Percentiles rank a stretch among this genome's conserved stretches.
These are phyloP conservation scores for Cossypha caffra DNA, from an alignment of 2,797 vertebrate species.

Conservation along the genomic window DNA sequence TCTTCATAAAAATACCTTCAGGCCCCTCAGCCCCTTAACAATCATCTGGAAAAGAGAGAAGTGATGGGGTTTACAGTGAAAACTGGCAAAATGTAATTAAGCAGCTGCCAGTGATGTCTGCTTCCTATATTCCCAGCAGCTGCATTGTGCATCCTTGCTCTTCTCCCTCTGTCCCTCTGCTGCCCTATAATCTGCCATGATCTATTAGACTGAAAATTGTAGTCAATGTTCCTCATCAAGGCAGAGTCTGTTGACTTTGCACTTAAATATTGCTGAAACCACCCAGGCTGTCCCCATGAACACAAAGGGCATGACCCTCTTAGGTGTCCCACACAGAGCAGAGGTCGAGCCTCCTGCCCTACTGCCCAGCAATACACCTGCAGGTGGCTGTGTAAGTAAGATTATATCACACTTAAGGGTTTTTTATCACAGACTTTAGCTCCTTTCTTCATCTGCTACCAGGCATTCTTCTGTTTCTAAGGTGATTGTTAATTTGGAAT, in stretches of 20 bases:
- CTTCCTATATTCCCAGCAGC: not conserved
- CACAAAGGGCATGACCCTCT: rapidly evolving
- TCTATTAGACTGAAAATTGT: not conserved
- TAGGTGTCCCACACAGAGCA: rapidly evolving
- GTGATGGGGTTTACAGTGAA: not conserved
- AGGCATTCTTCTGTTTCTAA: not conserved
- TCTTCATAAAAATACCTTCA: not conserved
- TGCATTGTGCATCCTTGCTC: not conserved
- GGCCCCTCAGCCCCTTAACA: not conserved
- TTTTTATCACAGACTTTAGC: not conserved
- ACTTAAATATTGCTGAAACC: not conserved
- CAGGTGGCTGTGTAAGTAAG: not conserved
- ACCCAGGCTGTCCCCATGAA: not conserved
- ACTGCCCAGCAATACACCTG: not conserved
- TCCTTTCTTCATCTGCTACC: not conserved
- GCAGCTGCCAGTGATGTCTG: not conserved
- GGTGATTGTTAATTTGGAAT: not conserved
- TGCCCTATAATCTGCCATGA: not conserved
- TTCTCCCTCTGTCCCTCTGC: not conserved
- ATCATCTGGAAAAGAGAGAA: not conserved
- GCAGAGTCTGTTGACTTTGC: not conserved
- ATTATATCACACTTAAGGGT: not conserved
- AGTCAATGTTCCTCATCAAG: not conserved
- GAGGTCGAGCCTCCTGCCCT: not conserved
- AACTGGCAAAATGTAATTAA: constrained; percentile 7